Evolutionary conservation across 2,888 invertebrate genomes (phyloP), one percentile per base, ranked within the genome.

Genomic region (Patella ulyssiponensis): DNA sequence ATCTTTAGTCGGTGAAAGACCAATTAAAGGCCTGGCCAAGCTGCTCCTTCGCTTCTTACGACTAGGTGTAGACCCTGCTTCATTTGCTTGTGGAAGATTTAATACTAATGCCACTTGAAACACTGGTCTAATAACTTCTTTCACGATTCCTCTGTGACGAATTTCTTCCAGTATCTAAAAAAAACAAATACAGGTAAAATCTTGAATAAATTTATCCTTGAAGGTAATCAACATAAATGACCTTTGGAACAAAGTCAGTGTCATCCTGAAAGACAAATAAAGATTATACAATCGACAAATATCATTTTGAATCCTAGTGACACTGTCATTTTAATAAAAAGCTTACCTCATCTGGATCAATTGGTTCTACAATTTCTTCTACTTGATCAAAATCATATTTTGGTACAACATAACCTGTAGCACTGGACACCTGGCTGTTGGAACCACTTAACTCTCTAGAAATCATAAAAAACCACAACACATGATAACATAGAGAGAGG

Each of bases 131-230:
- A 88, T 83, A 56, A 86, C 82, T 78, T 88, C 88, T 74, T 88
- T 88, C n/a, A 90, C 87, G 7, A 87, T 84, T 78, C 88, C 87
- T 71, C 83, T 83, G 70, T 88, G 84, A 44, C 82, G 84, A 70
- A 90, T 86, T 77, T 91, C 89, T n/a, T 89, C 86, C 75, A 90
- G 79, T 33, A 90, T 88, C 90, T 90, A 76, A n/a, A 78, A 69
- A 14, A 23, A 69, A 70, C 33, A 52, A 3, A 5, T 7, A 71
- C 27, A 17, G 3, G 27, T 27, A 27, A 27, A 27, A 27, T 27
- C 27, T 27, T 27, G 27, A 27, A 27, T 27, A 3, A 27, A 27
- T 27, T 27, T 27, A 27, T 27, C 27, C 27, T 27, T 27, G 27
- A 27, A 27, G 27, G 27, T 27, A 27, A 27, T 27, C 27, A 27